Percentiles rank a stretch among this genome's conserved stretches.
phyloP scores from a whole-genome alignment of 1,140 invertebrate species.

The Drosophila sp. region DNA sequence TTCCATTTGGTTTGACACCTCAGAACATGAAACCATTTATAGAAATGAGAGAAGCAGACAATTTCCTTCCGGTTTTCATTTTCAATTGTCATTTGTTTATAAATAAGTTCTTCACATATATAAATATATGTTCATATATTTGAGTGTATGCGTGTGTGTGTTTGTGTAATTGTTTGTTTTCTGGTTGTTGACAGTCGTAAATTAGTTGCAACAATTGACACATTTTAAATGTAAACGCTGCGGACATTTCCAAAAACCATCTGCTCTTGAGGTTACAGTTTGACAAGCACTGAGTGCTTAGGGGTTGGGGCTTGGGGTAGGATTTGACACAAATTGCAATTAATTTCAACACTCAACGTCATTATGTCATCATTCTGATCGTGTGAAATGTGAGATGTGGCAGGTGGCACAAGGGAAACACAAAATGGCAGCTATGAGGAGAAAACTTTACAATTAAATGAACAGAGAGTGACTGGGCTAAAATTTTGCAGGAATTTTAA shows the following conservation, averaged over 20 bases:
- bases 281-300: slow-evolving; percentile 5
- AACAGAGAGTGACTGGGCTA: background rate
- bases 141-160: slow-evolving; percentile 11
- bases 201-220: slow-evolving; percentile 76
- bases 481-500: no score
- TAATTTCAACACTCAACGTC: slow-evolving; percentile 19
- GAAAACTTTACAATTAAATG: background rate
- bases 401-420: slow-evolving; percentile 2
- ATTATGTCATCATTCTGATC: slow-evolving; percentile 29
- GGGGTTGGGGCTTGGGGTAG: background rate
- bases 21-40: slow-evolving; percentile 74
- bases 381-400: slow-evolving; percentile 15
- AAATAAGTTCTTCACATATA: slow-evolving; percentile 55
- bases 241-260: slow-evolving; percentile 52
- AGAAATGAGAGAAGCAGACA: slow-evolving; percentile 71
- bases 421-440: background rate
- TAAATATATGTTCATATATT: background rate
- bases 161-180: slow-evolving; percentile 16
- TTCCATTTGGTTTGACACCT: slow-evolving; percentile 48
- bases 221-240: slow-evolving; percentile 72
- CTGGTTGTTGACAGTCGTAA: slow-evolving; percentile 65
- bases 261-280: slow-evolving; percentile 40
- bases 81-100: slow-evolving; percentile 79
- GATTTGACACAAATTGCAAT: slow-evolving; percentile 13
- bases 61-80: slow-evolving; percentile 77